Evolutionary conservation across 2,888 invertebrate species (phyloP).

Genomic region (Drosophila antonietae): DNA sequence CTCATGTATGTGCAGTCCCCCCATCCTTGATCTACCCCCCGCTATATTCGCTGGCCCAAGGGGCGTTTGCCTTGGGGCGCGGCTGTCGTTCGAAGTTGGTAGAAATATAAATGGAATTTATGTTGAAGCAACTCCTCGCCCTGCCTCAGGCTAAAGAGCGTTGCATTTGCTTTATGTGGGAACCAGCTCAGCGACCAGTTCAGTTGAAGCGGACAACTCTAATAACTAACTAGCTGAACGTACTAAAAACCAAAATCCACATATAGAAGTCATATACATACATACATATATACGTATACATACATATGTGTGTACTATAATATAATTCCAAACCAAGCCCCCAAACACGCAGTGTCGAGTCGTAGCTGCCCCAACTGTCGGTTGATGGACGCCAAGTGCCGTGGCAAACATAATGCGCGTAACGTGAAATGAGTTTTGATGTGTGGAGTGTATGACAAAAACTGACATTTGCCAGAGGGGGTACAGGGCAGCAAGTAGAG

Average conservation of each 20-base stretch:
- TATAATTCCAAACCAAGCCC: slow-evolving; percentile 58
- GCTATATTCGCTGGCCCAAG: slow-evolving; percentile 20
- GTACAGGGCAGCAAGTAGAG: background rate
- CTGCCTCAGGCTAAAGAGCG: slow-evolving; percentile 9
- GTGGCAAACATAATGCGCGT: slow-evolving; percentile 77
- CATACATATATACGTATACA: slow-evolving; percentile 28
- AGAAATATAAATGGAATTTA: slow-evolving; percentile 78
- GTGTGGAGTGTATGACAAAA: slow-evolving; percentile 37
- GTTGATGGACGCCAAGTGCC: slow-evolving; percentile 73
- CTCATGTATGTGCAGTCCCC: slow-evolving; percentile 50
- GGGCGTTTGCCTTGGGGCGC: slow-evolving; percentile 63
- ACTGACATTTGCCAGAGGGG: slow-evolving; percentile 44
- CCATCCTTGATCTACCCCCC: background rate
- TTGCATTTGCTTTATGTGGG: slow-evolving; percentile 56
- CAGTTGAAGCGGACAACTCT: slow-evolving; percentile 56
- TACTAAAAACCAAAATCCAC: slow-evolving; percentile 31
- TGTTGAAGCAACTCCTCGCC: slow-evolving; percentile 47
- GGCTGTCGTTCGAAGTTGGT: slow-evolving; percentile 45
- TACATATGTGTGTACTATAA: slow-evolving; percentile 20
- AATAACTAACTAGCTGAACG: slow-evolving; percentile 57
- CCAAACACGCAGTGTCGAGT: slow-evolving; percentile 37
- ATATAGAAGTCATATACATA: slow-evolving; percentile 10
- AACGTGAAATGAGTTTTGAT: slow-evolving; percentile 76
- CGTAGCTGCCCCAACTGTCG: slow-evolving; percentile 54
- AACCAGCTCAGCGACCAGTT: slow-evolving; percentile 52